Evolutionary conservation across 2,888 invertebrate species (phyloP).

Genomic region (Zygogramma bicolorata): DNA sequence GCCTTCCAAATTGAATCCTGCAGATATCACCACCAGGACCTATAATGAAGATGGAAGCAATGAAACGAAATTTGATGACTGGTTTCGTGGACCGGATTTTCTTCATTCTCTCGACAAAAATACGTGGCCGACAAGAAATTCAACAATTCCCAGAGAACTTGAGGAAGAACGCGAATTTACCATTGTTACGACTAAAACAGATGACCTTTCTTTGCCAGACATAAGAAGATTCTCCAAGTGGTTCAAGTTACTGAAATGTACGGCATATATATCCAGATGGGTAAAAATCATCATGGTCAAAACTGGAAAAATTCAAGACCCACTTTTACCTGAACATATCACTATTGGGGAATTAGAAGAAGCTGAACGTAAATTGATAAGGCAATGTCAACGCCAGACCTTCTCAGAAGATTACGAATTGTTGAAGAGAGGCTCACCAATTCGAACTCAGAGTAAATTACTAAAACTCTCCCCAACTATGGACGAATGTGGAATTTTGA

Average conservation of each 20-base stretch:
- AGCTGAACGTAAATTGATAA: too few species aligned
- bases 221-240: conserved; percentile 15
- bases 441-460: too few species aligned
- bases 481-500: too few species aligned
- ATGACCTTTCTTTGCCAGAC: conserved; percentile 6
- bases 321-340: too few species aligned
- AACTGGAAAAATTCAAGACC: neutral
- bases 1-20: conserved; percentile 42
- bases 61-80: conserved; percentile 1
- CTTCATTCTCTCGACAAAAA: neutral
- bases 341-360: too few species aligned
- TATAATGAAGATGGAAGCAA: neutral
- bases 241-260: conserved; percentile 14
- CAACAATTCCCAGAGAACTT: neutral
- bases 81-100: conserved; percentile 11
- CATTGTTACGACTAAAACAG: neutral
- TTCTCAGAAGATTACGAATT: too few species aligned
- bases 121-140: conserved; percentile 3
- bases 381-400: too few species aligned
- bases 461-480: too few species aligned
- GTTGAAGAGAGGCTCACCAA: too few species aligned
- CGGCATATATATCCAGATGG: neutral
- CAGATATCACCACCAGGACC: conserved; percentile 45
- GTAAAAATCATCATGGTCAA: neutral
- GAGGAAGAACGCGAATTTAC: neutral